phyloP scores from a whole-genome alignment of 2,113 vertebrate genomes.

The Sterrhoptilus dennistouni region DNA sequence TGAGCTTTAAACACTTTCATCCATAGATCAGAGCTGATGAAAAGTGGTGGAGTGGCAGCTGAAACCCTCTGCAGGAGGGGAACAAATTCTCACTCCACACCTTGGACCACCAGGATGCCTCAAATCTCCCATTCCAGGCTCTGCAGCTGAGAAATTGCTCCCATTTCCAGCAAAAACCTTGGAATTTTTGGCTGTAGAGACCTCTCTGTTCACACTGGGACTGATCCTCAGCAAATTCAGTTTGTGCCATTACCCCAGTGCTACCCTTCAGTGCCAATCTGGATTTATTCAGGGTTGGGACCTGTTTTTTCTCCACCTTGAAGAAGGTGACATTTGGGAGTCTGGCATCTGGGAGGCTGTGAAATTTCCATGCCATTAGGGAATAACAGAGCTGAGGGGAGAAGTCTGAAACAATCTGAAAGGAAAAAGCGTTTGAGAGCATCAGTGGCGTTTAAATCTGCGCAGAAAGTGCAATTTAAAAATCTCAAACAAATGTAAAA shows the following conservation, averaged over 20 bases:
- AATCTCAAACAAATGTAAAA: not conserved
- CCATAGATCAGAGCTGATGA: not conserved
- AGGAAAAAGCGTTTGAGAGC: not conserved
- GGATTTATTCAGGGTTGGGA: not conserved
- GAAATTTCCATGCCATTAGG: not conserved
- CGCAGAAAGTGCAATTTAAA: not conserved
- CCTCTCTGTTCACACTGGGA: not conserved
- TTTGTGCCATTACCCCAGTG: accelerated
- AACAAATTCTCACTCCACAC: not conserved
- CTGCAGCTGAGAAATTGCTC: not conserved
- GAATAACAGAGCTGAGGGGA: not conserved
- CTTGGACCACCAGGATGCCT: not conserved
- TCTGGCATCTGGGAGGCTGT: not conserved
- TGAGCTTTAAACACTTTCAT: not conserved
- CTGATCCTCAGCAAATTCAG: not conserved
- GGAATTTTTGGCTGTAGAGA: not conserved
- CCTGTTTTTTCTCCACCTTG: not conserved
- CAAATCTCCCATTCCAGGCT: not conserved
- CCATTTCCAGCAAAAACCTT: not conserved
- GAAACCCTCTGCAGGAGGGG: not conserved
- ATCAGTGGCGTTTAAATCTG: not conserved
- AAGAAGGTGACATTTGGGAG: not conserved
- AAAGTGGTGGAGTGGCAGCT: not conserved
- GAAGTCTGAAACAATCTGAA: not conserved
- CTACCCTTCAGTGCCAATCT: not conserved